phyloP scores from a whole-genome alignment of 2,113 vertebrate genomes.

The Caretta caretta region DNA sequence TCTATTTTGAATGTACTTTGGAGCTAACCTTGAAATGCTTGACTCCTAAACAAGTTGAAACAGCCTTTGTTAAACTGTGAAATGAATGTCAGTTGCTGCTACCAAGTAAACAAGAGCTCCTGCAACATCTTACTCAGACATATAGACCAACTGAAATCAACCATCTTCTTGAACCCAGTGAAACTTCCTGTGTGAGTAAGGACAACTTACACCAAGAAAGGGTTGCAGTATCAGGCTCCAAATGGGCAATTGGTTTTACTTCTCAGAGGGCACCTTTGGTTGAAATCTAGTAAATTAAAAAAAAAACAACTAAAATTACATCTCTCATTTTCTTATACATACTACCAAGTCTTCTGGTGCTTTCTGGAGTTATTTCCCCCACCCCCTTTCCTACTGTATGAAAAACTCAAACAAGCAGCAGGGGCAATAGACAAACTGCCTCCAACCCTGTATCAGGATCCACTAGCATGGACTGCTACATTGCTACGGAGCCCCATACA shows the following conservation, averaged over 20 bases:
- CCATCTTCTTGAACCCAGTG: neutral
- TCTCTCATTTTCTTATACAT: neutral
- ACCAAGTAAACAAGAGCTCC: slow-evolving; percentile 47
- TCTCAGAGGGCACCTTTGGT: neutral
- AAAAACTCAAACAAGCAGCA: neutral
- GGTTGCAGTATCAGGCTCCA: neutral
- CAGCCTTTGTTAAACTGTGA: slow-evolving; percentile 28
- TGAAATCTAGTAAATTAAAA: neutral
- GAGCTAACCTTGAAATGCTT: slow-evolving; percentile 31
- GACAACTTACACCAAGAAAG: neutral
- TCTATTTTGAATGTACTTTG: slow-evolving; percentile 17
- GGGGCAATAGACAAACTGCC: fast-evolving
- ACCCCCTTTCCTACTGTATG: neutral
- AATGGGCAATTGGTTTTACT: neutral
- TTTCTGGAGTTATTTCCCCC: fast-evolving
- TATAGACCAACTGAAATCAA: fast-evolving
- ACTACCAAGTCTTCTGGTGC: neutral
- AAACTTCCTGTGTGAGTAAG: neutral
- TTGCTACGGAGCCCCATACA: fast-evolving
- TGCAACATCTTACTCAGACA: neutral
- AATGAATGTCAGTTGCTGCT: slow-evolving; percentile 30
- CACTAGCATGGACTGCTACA: fast-evolving
- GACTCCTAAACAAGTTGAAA: slow-evolving; percentile 34
- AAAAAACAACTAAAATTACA: neutral
- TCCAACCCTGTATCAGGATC: neutral